Evolutionary conservation across 2,797 vertebrate species (phyloP).

Genomic region (Muscicapa comitata): DNA sequence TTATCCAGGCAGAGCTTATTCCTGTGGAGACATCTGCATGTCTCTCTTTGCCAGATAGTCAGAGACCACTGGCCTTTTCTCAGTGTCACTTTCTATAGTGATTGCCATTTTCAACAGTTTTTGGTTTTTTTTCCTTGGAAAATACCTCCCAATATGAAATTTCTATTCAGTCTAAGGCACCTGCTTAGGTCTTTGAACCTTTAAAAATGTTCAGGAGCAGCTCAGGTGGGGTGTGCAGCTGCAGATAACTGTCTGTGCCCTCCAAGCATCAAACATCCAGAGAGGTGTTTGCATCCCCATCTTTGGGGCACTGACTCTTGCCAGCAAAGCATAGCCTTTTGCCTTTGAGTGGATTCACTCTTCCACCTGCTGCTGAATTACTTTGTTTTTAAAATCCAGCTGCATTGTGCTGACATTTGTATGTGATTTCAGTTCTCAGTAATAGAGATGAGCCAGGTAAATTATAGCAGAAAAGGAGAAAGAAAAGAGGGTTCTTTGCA

Average conservation of each 20-base stretch:
- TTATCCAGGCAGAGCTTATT: not conserved
- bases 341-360: not conserved
- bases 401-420: not conserved
- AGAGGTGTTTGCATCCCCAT: not conserved
- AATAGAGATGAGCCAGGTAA: not conserved
- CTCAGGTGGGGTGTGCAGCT: not conserved
- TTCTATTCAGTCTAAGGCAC: not conserved
- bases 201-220: not conserved
- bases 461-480: not conserved
- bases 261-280: not conserved
- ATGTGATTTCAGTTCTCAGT: not conserved
- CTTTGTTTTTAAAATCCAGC: not conserved
- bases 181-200: not conserved
- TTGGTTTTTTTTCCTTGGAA: not conserved
- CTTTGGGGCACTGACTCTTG: not conserved
- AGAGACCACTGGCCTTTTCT: not conserved
- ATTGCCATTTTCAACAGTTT: not conserved
- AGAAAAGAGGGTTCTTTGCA: not conserved
- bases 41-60: not conserved
- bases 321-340: not conserved
- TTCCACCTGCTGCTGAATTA: not conserved
- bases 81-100: not conserved
- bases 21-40: fast-evolving
- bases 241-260: not conserved
- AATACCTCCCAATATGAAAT: not conserved